Percentiles rank a stretch among this genome's conserved stretches.
phyloP scores from a whole-genome alignment of 2,113 vertebrate species.

The Phrynosoma blainvillii region DNA sequence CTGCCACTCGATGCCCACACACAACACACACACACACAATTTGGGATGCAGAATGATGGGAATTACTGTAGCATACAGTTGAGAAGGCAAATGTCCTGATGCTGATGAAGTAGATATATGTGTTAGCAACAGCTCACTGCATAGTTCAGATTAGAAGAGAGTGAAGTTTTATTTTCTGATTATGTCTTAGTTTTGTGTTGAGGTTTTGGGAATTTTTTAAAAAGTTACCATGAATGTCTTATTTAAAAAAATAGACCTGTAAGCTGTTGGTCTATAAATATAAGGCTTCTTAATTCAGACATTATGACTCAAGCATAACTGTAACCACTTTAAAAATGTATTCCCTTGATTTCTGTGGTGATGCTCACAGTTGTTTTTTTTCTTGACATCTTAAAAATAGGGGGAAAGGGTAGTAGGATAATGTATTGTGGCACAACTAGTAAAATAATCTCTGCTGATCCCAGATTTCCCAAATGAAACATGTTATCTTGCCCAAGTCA shows the following conservation, averaged over 20 bases:
- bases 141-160: not conserved
- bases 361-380: not conserved
- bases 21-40: constrained; percentile 10
- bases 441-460: not conserved
- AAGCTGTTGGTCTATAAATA: not conserved
- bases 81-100: constrained; percentile 20
- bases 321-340: not conserved
- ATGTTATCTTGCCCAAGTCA: not conserved
- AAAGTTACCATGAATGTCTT: not conserved
- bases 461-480: not conserved
- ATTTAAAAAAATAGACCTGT: not conserved
- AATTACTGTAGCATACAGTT: constrained; percentile 45
- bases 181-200: not conserved
- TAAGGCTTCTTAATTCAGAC: not conserved
- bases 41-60: constrained; percentile 37
- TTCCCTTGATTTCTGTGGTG: not conserved
- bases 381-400: not conserved
- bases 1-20: not conserved
- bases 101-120: constrained; percentile 14
- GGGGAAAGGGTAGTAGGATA: not conserved
- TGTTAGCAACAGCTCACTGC: not conserved
- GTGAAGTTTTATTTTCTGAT: not conserved
- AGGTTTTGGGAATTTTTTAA: not conserved
- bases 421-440: not conserved
- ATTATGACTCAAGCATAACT: not conserved